A percentile compares a stretch with the other conserved stretches of the same genome.
These are phyloP conservation scores for Sphaerodactylus townsendi DNA, from an alignment of 2,113 vertebrate genomes.

Conservation along the genomic window DNA sequence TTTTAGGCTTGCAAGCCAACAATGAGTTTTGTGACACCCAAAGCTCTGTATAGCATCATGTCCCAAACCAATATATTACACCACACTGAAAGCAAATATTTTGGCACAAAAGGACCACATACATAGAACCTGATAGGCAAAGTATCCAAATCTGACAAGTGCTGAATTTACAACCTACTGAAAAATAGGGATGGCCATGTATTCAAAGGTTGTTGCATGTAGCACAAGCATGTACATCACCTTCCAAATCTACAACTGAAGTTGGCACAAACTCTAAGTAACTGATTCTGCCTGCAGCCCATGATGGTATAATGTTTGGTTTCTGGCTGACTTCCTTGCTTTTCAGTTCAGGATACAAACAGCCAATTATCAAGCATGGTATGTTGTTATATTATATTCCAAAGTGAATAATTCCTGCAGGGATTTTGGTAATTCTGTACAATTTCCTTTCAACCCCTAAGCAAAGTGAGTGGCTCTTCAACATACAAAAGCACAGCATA, in stretches of 20 bases:
- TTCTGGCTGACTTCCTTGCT: not conserved
- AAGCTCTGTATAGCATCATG: not conserved
- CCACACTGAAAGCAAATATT: not conserved
- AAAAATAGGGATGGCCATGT: not conserved
- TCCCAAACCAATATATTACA: not conserved
- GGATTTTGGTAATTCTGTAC: not conserved
- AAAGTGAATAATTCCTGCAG: not conserved
- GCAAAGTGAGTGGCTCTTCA: not conserved
- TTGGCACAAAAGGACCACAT: not conserved
- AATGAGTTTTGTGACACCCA: not conserved
- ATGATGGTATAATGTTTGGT: not conserved
- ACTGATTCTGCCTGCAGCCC: not conserved
- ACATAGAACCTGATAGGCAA: too few relatives aligned
- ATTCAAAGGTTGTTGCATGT: not conserved
- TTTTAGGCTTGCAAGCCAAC: not conserved
- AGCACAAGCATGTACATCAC: not conserved
- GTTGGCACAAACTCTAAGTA: not conserved
- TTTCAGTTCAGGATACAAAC: constrained; percentile 3
- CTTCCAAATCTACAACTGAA: too few relatives aligned
- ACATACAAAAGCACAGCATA: constrained; percentile 35
- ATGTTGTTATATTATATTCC: constrained; percentile 2
- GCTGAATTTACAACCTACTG: not conserved
- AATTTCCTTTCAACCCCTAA: not conserved
- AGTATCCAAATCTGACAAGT: not conserved
- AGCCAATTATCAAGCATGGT: not conserved